Percentiles rank a stretch among this genome's conserved stretches.
Evolutionary conservation across 1,140 invertebrate genomes (phyloP).

Genomic region (Microplitis mediator): DNA sequence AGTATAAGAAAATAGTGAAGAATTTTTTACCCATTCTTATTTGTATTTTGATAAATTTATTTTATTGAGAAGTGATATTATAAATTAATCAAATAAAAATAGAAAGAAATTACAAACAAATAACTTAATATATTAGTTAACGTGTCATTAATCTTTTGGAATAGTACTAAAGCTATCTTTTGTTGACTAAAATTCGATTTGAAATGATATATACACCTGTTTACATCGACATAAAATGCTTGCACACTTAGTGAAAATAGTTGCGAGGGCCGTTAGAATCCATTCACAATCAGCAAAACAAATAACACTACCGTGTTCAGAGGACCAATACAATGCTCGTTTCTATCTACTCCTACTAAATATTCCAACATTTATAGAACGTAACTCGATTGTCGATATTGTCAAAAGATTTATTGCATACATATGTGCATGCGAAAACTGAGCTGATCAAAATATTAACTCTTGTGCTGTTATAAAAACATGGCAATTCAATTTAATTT

Average conservation of each 20-base stretch:
- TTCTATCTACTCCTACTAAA: slow-evolving; percentile 13
- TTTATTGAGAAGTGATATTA: too few species aligned
- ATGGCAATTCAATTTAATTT: slow-evolving; percentile 4
- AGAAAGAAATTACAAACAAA: too few species aligned
- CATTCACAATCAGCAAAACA: neutral
- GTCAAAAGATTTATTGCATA: slow-evolving; percentile 1
- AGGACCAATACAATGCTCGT: slow-evolving; percentile 6
- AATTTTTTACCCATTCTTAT: too few species aligned
- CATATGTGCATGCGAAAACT: neutral
- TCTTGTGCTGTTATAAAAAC: neutral
- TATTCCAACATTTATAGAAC: slow-evolving; percentile 1
- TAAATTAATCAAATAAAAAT: too few species aligned
- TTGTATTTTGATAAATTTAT: too few species aligned
- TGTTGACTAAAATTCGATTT: too few species aligned
- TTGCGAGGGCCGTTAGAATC: neutral
- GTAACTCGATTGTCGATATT: slow-evolving; percentile 4
- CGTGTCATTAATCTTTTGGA: too few species aligned
- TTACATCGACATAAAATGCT: too few species aligned
- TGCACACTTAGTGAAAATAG: neutral
- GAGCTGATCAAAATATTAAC: slow-evolving; percentile 3
- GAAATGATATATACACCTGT: too few species aligned
- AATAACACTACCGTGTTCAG: slow-evolving; percentile 7
- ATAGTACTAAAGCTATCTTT: too few species aligned
- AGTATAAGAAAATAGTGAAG: too few species aligned
- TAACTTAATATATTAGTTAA: too few species aligned